Evolutionary conservation across 2,113 vertebrate species (phyloP).

Genomic region (Platysteira castanea): DNA sequence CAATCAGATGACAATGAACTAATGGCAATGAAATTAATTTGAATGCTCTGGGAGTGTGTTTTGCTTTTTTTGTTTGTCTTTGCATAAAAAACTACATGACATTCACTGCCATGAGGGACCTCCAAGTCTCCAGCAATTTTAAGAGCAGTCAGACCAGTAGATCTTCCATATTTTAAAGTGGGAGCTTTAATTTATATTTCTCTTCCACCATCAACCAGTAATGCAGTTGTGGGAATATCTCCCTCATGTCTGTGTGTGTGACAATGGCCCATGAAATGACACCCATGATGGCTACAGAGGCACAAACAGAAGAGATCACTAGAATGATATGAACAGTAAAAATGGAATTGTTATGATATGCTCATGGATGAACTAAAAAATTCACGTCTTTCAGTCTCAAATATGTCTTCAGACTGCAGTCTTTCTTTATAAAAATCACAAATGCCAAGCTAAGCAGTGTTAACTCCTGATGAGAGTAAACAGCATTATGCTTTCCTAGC

Average conservation of each 20-base stretch:
- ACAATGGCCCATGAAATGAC: background rate
- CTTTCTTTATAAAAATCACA: background rate
- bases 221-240: background rate
- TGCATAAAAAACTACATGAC: background rate
- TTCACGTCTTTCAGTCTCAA: background rate
- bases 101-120: background rate
- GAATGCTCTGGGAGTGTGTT: background rate
- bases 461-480: background rate
- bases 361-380: background rate
- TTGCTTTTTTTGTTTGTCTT: background rate
- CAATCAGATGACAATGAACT: background rate
- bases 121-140: background rate
- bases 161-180: background rate
- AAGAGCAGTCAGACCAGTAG: background rate
- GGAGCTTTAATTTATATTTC: background rate
- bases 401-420: background rate
- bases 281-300: background rate
- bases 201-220: background rate
- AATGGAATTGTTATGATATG: background rate
- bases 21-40: background rate
- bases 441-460: background rate
- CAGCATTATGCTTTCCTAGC: background rate
- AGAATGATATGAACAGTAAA: background rate
- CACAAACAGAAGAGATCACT: fast-evolving
- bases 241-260: background rate